Conservation (phyloP, 2,797 vertebrate genomes). For the Cossypha polioptera region DNA sequence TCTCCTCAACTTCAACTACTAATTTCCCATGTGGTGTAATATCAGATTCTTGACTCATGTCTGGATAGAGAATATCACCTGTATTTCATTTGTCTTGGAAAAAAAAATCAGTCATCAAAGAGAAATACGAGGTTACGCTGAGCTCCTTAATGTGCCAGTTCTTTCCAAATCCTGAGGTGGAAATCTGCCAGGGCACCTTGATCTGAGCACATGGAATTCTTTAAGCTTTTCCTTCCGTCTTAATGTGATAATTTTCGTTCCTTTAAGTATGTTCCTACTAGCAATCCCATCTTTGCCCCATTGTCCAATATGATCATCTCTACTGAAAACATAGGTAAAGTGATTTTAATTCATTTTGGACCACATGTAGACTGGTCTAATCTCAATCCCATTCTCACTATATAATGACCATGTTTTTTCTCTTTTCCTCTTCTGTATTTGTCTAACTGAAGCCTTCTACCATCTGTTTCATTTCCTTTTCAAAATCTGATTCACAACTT, state of each 20-base stretch:
- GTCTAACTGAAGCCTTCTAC: slow-evolving; percentile 9
- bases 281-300: background rate
- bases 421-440: background rate
- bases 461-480: slow-evolving; percentile 32
- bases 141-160: slow-evolving; percentile 45
- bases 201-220: slow-evolving; percentile 14
- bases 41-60: slow-evolving; percentile 3
- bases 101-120: slow-evolving; percentile 43
- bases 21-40: slow-evolving; percentile 39
- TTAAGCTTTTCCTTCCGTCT: slow-evolving; percentile 32
- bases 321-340: background rate
- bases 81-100: slow-evolving; percentile 36
- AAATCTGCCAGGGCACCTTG: slow-evolving; percentile 57
- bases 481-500: slow-evolving; percentile 10
- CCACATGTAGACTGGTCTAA: background rate
- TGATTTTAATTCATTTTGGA: background rate
- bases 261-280: background rate
- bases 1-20: slow-evolving; percentile 14
- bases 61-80: slow-evolving; percentile 25
- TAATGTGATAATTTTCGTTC: slow-evolving; percentile 16
- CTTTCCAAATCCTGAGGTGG: slow-evolving; percentile 48
- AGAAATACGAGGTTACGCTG: slow-evolving; percentile 45
- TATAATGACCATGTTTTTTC: background rate
- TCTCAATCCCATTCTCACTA: background rate
- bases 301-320: background rate